phyloP scores from a whole-genome alignment of 2,888 invertebrate species.

The Polyommatus icarus region DNA sequence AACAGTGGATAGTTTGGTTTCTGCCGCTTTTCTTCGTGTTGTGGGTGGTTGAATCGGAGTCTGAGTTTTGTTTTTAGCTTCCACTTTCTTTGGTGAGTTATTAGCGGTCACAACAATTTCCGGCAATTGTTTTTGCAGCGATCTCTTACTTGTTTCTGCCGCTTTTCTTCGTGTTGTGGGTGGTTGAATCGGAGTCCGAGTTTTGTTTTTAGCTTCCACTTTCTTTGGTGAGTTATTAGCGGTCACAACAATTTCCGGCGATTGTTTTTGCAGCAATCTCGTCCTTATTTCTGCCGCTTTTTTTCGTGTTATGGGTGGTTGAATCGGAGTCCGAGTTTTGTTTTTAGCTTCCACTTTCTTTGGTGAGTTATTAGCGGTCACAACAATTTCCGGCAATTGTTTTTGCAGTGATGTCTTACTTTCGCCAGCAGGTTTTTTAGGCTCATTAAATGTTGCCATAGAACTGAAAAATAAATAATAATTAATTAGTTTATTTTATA shows the following conservation, averaged over 20 bases:
- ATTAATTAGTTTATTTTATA: no score
- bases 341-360: constrained; percentile 33
- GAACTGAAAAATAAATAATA: constrained; percentile 5
- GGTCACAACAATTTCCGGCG: no score
- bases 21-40: constrained; percentile 32
- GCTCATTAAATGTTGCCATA: neutral
- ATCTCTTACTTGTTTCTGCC: neutral
- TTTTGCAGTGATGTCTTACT: constrained; percentile 27
- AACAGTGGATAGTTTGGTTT: neutral
- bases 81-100: constrained; percentile 34
- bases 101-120: constrained; percentile 12
- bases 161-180: no score
- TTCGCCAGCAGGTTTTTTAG: constrained; percentile 19
- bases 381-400: neutral
- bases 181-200: no score
- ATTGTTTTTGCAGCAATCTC: no score
- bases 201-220: no score
- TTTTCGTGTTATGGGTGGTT: constrained; percentile 13
- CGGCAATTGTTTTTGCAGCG: constrained; percentile 16
- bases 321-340: neutral
- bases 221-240: no score
- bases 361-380: constrained; percentile 31
- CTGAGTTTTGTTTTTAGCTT: constrained; percentile 6
- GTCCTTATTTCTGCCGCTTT: constrained; percentile 25
- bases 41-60: neutral